phyloP scores from a whole-genome alignment of 2,888 invertebrate species.

The Lasioglossum morio region DNA sequence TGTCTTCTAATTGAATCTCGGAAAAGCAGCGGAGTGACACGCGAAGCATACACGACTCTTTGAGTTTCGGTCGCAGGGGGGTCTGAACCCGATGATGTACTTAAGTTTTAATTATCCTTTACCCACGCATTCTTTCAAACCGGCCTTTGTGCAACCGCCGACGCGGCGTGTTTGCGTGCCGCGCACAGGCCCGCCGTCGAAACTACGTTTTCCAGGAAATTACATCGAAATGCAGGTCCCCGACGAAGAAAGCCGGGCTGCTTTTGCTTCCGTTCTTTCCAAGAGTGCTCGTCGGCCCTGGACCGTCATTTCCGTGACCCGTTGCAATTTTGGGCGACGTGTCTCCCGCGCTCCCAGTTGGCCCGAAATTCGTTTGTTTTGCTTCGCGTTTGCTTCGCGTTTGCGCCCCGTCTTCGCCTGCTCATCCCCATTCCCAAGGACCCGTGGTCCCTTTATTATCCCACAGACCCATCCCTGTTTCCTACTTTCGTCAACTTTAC shows the following conservation, averaged over 20 bases:
- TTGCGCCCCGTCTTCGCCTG: constrained; percentile 3
- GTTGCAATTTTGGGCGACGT: constrained; percentile 40
- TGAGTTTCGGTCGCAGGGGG: neutral
- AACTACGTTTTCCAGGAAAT: constrained; percentile 62
- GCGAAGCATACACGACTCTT: neutral
- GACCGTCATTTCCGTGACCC: constrained; percentile 61
- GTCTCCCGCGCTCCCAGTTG: neutral
- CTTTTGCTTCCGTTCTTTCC: constrained; percentile 49
- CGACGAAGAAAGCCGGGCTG: constrained; percentile 39
- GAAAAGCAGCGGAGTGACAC: neutral
- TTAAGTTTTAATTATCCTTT: constrained; percentile 1
- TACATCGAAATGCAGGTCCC: constrained; percentile 55
- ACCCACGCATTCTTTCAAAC: neutral
- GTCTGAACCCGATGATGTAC: neutral
- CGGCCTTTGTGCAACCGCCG: neutral
- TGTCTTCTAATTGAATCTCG: neutral
- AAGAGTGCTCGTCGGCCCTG: constrained; percentile 30
- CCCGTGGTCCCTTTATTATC: constrained; percentile 27
- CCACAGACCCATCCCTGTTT: constrained; percentile 1
- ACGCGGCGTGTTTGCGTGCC: neutral
- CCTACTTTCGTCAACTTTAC: constrained; percentile 46
- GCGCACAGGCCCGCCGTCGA: neutral
- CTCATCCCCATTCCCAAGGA: constrained; percentile 14
- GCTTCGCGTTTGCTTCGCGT: constrained; percentile 24
- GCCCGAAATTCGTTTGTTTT: constrained; percentile 34